These are phyloP conservation scores for Fistularia commersonii DNA, from an alignment of 2,797 vertebrate species.

Conservation along the genomic window DNA sequence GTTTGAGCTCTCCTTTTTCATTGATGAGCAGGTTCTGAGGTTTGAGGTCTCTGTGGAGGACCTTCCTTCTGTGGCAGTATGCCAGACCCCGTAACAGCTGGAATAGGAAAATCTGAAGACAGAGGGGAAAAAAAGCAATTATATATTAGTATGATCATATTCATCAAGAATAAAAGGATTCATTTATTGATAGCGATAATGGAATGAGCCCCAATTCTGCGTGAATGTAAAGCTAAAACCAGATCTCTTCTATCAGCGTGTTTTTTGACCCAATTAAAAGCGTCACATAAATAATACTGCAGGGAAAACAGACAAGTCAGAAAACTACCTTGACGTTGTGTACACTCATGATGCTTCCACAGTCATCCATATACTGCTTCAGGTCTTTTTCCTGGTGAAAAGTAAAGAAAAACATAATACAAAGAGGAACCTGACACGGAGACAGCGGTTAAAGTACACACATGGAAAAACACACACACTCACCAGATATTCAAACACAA, in stretches of 20 bases:
- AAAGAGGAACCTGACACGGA: neutral
- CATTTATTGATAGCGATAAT: no score
- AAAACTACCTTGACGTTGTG: constrained; percentile 78
- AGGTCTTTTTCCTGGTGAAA: constrained; percentile 75
- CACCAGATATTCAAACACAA: constrained; percentile 84
- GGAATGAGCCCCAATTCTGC: no score
- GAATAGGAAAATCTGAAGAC: constrained; percentile 76
- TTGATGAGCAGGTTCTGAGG: constrained; percentile 83
- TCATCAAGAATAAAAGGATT: no score
- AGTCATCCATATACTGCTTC: constrained; percentile 86
- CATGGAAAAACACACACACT: constrained; percentile 31
- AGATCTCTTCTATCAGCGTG: neutral
- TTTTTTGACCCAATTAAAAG: neutral
- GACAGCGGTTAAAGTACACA: neutral
- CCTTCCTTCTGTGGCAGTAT: constrained; percentile 79
- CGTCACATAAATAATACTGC: no score
- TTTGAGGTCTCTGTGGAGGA: constrained; percentile 81
- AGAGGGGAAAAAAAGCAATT: neutral
- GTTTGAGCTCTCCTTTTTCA: constrained; percentile 79
- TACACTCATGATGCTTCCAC: constrained; percentile 81
- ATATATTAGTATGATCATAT: neutral
- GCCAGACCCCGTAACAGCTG: constrained; percentile 78
- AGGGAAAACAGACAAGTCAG: no score
- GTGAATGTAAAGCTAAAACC: neutral
- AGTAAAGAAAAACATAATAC: no score